A percentile compares a stretch with the other conserved stretches of the same genome.
phyloP scores from a whole-genome alignment of 2,797 vertebrate species.

The Limnodromus scolopaceus region DNA sequence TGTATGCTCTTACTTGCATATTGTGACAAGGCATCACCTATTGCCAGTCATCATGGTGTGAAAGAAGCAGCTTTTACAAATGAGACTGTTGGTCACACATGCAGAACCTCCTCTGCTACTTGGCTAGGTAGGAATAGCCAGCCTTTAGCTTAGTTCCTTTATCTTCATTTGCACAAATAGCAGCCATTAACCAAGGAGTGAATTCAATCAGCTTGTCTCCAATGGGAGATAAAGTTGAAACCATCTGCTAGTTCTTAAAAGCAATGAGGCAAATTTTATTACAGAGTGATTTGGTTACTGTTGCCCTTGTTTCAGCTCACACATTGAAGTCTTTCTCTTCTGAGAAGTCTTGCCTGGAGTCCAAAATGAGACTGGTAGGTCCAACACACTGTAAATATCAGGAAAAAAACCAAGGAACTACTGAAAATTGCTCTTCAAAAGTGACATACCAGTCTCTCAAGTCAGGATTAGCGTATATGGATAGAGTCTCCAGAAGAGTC shows the following conservation, averaged over 20 bases:
- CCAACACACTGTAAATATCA: background rate
- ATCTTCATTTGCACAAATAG: constrained; percentile 69
- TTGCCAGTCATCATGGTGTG: background rate
- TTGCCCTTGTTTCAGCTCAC: constrained; percentile 52
- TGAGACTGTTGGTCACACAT: background rate
- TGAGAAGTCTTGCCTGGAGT: background rate
- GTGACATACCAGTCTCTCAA: background rate
- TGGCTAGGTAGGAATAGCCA: background rate
- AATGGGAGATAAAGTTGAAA: constrained; percentile 68
- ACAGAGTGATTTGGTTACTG: constrained; percentile 54
- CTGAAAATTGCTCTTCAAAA: background rate
- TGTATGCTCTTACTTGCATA: background rate
- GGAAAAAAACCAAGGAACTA: background rate
- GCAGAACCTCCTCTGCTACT: constrained; percentile 1
- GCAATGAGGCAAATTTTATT: constrained; percentile 72
- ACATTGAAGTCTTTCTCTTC: background rate
- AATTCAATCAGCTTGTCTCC: constrained; percentile 69
- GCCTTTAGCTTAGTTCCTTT: constrained; percentile 43
- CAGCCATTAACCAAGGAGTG: constrained; percentile 51
- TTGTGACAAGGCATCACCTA: background rate
- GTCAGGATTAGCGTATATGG: background rate
- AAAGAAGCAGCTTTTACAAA: background rate
- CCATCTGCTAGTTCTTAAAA: constrained; percentile 71
- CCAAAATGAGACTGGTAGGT: background rate
- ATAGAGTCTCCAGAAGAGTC: background rate